A percentile compares a stretch with the other conserved stretches of the same genome.
Evolutionary conservation across 2,113 vertebrate genomes (phyloP).

Genomic region (Excalfactoria chinensis): DNA sequence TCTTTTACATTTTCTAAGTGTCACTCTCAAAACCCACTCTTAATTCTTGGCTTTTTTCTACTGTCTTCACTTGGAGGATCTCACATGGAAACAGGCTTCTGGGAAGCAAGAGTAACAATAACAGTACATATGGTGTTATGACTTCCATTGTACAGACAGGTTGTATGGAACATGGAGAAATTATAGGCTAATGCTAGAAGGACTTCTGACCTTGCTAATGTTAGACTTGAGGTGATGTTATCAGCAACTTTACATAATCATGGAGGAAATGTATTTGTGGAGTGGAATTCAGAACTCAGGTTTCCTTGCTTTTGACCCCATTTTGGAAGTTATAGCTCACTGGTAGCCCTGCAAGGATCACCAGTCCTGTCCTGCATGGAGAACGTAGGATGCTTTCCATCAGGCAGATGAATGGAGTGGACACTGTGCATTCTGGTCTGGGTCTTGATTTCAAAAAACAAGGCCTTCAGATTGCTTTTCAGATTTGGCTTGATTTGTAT

Average conservation of each 20-base stretch:
- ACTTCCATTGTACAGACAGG: neutral
- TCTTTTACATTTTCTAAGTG: neutral
- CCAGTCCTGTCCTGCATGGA: neutral
- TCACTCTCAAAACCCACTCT: neutral
- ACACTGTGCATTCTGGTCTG: neutral
- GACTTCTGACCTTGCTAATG: neutral
- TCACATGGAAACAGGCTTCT: neutral
- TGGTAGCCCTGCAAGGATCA: neutral
- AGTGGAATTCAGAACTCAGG: neutral
- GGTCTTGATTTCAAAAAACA: neutral
- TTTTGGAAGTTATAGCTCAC: neutral
- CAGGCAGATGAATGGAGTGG: rapidly evolving
- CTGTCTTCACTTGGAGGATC: neutral
- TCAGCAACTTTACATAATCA: neutral
- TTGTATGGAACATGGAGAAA: neutral
- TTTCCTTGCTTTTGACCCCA: neutral
- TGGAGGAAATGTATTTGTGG: neutral
- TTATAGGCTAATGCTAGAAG: neutral
- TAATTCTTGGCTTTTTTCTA: neutral
- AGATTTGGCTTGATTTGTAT: neutral
- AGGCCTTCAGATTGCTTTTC: neutral
- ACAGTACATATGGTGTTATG: rapidly evolving
- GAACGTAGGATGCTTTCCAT: neutral
- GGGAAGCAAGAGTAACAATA: rapidly evolving
- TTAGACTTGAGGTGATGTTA: neutral